Evolutionary conservation across 2,888 invertebrate genomes (phyloP), one percentile per base, ranked within the genome.

Genomic region (Sthenelais limicola): DNA sequence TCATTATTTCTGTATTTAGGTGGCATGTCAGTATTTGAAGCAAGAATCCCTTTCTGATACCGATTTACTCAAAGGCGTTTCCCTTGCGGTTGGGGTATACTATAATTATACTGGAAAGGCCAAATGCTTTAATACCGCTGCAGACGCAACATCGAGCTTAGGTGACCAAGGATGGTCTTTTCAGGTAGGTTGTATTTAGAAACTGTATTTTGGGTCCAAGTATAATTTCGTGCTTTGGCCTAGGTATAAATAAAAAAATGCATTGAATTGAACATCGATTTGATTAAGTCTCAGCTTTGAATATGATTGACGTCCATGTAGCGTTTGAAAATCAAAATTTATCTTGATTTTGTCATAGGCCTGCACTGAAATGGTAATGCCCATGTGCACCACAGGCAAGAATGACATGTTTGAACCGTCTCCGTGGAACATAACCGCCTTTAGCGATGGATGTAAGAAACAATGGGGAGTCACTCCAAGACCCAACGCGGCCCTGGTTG

Each of bases 361-460:
- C 0, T 98, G 98, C 85, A 96, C 96, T 30, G 98, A 99, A 88
- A 96, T 98, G 94, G 93, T 97, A 74, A 96, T 97, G 95, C 98
- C 98, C 0, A 92, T 94, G 90, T 98, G 98, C 87, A 89, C 92
- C 9, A 91, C 92, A 78, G 94, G 93, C 49, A 88, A 90, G 0
- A 89, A 91, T 12, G 95, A 95, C 83, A 96, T 98, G 93, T 97
- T 96, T 85, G 93, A 94, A 82, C 91, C 91, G 0, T 76, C 83
- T 0, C 83, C 90, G 0, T 98, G 96, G 96, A 80, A 86, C 74
- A 80, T 83, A 58, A 90, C 91, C 0, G 80, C 88, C 28, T 94
- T 90, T 83, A 88, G 92, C 0, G 90, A 91, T 0, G 88, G 89
- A 0, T 99, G 98, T 87, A 89, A 90, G 75, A 90, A 91, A 80